Evolutionary conservation across 2,797 vertebrate genomes (phyloP), one percentile per base, ranked within the genome.

Genomic region (Pangasius djambal): DNA sequence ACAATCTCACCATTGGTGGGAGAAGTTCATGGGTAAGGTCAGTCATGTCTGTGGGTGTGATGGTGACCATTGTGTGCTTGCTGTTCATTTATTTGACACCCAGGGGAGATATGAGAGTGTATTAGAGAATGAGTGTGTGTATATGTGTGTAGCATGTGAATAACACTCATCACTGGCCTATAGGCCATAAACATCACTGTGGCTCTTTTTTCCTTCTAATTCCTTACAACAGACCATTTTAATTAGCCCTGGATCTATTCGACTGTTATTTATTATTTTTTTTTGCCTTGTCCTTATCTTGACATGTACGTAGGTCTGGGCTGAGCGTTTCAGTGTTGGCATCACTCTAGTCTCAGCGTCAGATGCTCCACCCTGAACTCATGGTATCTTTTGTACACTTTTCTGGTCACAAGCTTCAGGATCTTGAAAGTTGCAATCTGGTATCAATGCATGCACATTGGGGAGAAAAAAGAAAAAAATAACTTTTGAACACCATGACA

Each of bases 71-170:
- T 31, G 88, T 52, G 28, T 28, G 20, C 18, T 40, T 59, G 74
- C 61, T 69, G 74, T 86, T 89, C 57, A 86, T 86, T 69, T 89
- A 67, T 86, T 31, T 88, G 83, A 22, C 72, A 67, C 83, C 69
- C 72, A 2, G 34, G 83, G 72, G 16, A 69, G 81, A 28, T 16
- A 25, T 16, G 57, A 61, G 37, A 2, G 37, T 63, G 55, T 63
- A 28, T 83, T 61, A 55, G 31, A 37, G 52, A 37, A 37, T n/a
- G 44, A 10, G 20, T 12, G 65, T 67, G 63, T 63, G 55, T 44
- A 20, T 31, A 20, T 31, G 28, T 59, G 55, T 25, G 57, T 15
- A n/a, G 79, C 34, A 40, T 25, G 34, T 65, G 37, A 65, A 61
- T 28, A 61, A 48, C 25, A 4, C 25, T 44, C 57, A 63, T 83